These are phyloP conservation scores for Natrix natrix DNA, from an alignment of 2,797 vertebrate genomes.

Conservation along the genomic window DNA sequence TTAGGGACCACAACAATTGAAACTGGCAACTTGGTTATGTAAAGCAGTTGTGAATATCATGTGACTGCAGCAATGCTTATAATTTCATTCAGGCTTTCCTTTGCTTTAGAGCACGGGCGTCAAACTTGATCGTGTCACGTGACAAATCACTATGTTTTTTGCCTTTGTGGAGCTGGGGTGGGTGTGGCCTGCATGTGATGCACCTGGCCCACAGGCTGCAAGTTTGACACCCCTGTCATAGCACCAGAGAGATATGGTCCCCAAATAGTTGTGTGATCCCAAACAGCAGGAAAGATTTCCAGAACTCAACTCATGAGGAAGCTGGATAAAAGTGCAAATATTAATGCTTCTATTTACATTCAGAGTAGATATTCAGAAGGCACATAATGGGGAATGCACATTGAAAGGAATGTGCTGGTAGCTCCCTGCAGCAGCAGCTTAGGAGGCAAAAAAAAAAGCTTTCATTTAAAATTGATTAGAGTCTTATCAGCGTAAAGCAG, in stretches of 20 bases:
- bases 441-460: neutral
- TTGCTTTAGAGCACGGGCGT: neutral
- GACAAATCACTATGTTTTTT: too few species aligned
- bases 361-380: neutral
- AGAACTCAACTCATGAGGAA: neutral
- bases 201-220: too few species aligned
- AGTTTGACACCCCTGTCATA: neutral
- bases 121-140: too few species aligned
- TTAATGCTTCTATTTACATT: neutral
- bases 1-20: neutral
- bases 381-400: neutral
- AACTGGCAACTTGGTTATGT: neutral
- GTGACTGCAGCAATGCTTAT: neutral
- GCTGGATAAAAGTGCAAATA: neutral
- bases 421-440: neutral
- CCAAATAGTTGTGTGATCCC: neutral
- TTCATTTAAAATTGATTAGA: neutral
- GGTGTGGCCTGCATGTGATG: too few species aligned
- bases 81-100: neutral
- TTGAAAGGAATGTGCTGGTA: neutral
- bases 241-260: neutral
- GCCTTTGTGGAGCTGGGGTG: too few species aligned
- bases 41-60: neutral
- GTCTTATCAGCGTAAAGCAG: neutral
- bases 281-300: neutral